Percentiles rank a stretch among this genome's conserved stretches.
These are phyloP conservation scores for Austrolebias charrua DNA, from an alignment of 2,797 vertebrate genomes.

Conservation along the genomic window DNA sequence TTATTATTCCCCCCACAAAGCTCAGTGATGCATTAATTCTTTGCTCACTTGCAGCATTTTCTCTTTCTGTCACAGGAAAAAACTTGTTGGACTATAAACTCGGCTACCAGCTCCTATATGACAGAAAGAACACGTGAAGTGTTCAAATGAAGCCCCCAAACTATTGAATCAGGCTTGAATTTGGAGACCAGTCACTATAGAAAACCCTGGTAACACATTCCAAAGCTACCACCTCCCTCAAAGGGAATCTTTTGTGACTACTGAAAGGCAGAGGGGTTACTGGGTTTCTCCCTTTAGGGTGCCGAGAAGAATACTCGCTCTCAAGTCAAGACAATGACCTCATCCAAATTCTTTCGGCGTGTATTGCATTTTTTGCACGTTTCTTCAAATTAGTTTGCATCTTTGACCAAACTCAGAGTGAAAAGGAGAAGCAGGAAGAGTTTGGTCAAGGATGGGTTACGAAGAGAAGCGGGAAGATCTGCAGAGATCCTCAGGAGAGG, in stretches of 20 bases:
- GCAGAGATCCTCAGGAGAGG: slow-evolving; percentile 45
- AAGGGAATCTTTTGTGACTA: slow-evolving; percentile 69
- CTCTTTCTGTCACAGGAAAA: slow-evolving; percentile 19
- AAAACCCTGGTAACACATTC: slow-evolving; percentile 75
- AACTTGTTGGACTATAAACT: slow-evolving; percentile 19
- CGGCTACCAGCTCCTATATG: slow-evolving; percentile 22
- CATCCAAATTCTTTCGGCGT: slow-evolving; percentile 51
- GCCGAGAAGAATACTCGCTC: slow-evolving; percentile 65
- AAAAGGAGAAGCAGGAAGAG: slow-evolving; percentile 45
- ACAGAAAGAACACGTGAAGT: background rate
- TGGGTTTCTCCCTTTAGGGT: slow-evolving; percentile 78
- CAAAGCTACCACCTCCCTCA: slow-evolving; percentile 65
- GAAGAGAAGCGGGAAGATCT: background rate
- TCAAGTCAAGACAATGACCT: slow-evolving; percentile 74
- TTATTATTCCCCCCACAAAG: slow-evolving; percentile 11
- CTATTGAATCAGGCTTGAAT: slow-evolving; percentile 48
- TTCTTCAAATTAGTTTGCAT: slow-evolving; percentile 7
- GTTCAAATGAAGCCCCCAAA: slow-evolving; percentile 1
- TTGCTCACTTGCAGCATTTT: slow-evolving; percentile 25
- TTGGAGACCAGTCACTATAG: slow-evolving; percentile 43
- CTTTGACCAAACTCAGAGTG: slow-evolving; percentile 9
- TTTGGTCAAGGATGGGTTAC: slow-evolving; percentile 52
- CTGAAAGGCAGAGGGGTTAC: slow-evolving; percentile 75
- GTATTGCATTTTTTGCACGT: slow-evolving; percentile 17
- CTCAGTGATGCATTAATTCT: slow-evolving; percentile 30